phyloP scores from a whole-genome alignment of 2,888 invertebrate species.

The Achlya flavicornis region DNA sequence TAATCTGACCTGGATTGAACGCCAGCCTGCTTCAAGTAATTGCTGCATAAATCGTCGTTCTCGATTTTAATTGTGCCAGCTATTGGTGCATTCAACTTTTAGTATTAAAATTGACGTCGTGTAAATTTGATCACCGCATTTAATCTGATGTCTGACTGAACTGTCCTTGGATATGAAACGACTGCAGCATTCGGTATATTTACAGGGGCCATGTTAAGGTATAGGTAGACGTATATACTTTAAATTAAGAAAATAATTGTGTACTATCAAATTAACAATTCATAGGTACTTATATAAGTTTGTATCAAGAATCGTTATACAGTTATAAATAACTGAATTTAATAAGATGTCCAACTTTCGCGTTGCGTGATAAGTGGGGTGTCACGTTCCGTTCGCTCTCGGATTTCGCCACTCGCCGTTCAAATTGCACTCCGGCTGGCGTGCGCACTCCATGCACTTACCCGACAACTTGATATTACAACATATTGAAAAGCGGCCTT shows the following conservation, averaged over 20 bases:
- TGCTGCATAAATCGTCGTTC: constrained; percentile 75
- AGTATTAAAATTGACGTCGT: constrained; percentile 2
- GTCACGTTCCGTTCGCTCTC: constrained; percentile 77
- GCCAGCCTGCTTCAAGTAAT: constrained; percentile 73
- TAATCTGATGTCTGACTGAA: too few species aligned
- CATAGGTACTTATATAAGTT: background rate
- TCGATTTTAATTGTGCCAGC: constrained; percentile 66
- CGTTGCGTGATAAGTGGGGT: constrained; percentile 75
- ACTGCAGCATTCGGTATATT: too few species aligned
- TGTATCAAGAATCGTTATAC: constrained; percentile 35
- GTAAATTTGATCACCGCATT: background rate
- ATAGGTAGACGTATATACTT: too few species aligned
- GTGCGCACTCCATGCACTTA: constrained; percentile 56
- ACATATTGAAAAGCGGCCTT: constrained; percentile 36
- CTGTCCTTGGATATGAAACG: too few species aligned
- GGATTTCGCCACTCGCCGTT: constrained; percentile 74
- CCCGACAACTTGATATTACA: constrained; percentile 50
- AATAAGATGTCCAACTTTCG: constrained; percentile 76
- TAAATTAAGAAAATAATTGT: too few species aligned
- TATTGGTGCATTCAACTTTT: constrained; percentile 30
- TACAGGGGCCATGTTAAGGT: too few species aligned
- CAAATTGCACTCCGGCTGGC: constrained; percentile 66
- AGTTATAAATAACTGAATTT: constrained; percentile 71
- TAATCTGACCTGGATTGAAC: constrained; percentile 79
- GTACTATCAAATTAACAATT: too few species aligned